Conservation (phyloP, 2,888 invertebrate genomes). For the Orthosia incerta region DNA sequence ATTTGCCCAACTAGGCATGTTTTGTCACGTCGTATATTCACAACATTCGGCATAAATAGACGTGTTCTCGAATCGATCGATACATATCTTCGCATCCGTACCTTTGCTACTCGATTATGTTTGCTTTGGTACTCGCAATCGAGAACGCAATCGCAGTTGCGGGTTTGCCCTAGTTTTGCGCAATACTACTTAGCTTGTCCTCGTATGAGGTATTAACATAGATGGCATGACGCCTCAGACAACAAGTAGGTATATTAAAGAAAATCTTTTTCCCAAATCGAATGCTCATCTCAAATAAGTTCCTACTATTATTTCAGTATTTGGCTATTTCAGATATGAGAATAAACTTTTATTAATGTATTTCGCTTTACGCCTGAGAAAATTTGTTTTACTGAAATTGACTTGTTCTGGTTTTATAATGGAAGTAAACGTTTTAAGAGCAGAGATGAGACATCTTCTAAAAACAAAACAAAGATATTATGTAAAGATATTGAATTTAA, state of each 20-base stretch:
- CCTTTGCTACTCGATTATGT: constrained; percentile 54
- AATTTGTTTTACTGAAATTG: too few relatives aligned
- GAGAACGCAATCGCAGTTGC: constrained; percentile 44
- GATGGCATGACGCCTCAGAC: not conserved
- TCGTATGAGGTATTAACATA: constrained; percentile 19
- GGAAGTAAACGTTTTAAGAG: constrained; percentile 3
- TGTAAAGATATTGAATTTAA: constrained; percentile 6
- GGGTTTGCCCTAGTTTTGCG: constrained; percentile 44
- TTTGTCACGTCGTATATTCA: constrained; percentile 54
- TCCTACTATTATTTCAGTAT: not conserved
- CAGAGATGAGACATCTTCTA: not conserved
- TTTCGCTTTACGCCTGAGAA: not conserved
- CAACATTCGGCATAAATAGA: constrained; percentile 55
- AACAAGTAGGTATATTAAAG: not conserved
- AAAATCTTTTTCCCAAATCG: not conserved
- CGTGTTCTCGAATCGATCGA: constrained; percentile 50
- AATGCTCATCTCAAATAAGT: not conserved
- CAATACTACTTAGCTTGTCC: constrained; percentile 17
- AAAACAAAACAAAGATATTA: constrained; percentile 13
- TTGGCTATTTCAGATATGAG: not conserved
- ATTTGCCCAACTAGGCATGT: constrained; percentile 45
- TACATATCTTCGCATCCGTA: constrained; percentile 45
- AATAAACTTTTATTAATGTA: not conserved
- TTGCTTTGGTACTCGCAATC: constrained; percentile 37
- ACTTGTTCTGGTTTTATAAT: not conserved